Evolutionary conservation across 2,888 invertebrate genomes (phyloP).

Genomic region (Eristalis tenax): DNA sequence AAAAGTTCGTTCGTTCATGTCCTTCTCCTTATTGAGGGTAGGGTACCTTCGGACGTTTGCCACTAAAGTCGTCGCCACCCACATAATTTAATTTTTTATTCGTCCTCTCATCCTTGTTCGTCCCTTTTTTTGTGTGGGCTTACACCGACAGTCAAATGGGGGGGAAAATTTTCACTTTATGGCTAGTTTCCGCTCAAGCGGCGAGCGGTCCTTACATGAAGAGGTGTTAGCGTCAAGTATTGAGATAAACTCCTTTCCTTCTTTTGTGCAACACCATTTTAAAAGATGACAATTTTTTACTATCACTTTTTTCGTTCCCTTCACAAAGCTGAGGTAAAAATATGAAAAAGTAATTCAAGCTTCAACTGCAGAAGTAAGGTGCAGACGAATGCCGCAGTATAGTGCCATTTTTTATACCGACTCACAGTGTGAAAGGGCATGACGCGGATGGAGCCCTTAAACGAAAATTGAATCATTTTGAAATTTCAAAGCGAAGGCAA

Average conservation of each 20-base stretch:
- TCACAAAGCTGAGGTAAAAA: not conserved
- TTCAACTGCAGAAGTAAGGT: not conserved
- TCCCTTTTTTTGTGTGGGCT: conserved; percentile 29
- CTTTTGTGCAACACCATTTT: not conserved
- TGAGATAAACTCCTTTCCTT: conserved; percentile 21
- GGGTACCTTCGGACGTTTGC: not conserved
- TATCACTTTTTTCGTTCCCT: not conserved
- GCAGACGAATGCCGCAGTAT: not conserved
- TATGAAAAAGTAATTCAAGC: not conserved
- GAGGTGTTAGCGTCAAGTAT: conserved; percentile 45
- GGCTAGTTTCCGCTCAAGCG: conserved; percentile 60
- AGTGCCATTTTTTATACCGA: not conserved
- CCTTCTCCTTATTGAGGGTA: conserved; percentile 1
- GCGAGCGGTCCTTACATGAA: conserved; percentile 55
- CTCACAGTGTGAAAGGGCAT: not conserved
- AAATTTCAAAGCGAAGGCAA: conserved; percentile 12
- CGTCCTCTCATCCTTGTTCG: conserved; percentile 42
- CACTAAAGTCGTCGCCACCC: conserved; percentile 7
- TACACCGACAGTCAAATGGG: conserved; percentile 69
- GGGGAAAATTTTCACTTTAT: conserved; percentile 70
- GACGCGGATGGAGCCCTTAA: conserved; percentile 9
- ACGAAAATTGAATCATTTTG: conserved; percentile 60
- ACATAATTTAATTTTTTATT: conserved; percentile 24
- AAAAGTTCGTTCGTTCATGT: conserved; percentile 52
- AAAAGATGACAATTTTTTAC: conserved; percentile 1